Evolutionary conservation across 2,113 vertebrate species (phyloP).

Genomic region (Cyprinodon brontotheroides): DNA sequence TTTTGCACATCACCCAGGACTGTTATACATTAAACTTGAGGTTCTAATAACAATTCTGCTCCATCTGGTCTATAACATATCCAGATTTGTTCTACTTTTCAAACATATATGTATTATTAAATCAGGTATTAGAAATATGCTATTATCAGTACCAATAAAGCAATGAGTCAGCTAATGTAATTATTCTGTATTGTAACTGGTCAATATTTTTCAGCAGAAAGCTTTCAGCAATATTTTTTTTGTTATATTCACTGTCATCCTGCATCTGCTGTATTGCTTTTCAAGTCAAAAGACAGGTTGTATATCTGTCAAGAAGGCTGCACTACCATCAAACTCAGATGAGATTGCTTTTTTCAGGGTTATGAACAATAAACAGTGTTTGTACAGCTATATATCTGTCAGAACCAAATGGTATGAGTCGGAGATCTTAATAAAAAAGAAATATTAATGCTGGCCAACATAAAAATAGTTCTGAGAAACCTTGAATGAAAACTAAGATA

Average conservation of each 20-base stretch:
- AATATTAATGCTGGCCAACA: neutral
- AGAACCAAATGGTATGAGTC: neutral
- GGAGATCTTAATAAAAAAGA: neutral
- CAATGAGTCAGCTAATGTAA: neutral
- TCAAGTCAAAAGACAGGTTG: slow-evolving; percentile 44
- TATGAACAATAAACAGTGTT: slow-evolving; percentile 44
- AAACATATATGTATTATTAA: neutral
- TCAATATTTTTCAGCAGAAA: neutral
- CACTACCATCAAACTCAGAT: slow-evolving; percentile 42
- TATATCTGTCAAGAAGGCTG: slow-evolving; percentile 37
- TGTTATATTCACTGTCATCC: slow-evolving; percentile 51
- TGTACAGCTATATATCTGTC: slow-evolving; percentile 20
- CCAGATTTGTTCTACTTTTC: neutral
- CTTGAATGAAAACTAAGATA: neutral
- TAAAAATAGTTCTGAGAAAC: neutral
- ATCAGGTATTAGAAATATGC: neutral
- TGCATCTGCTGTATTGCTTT: slow-evolving; percentile 45
- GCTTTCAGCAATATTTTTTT: neutral
- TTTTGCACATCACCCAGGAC: neutral
- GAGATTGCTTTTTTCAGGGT: slow-evolving; percentile 37
- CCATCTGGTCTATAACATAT: neutral
- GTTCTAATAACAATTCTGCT: neutral
- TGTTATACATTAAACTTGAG: slow-evolving; percentile 1
- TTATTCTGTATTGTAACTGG: neutral
- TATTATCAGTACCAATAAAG: neutral